Conservation (phyloP, 2,797 vertebrate species). For the Squalus acanthias region DNA sequence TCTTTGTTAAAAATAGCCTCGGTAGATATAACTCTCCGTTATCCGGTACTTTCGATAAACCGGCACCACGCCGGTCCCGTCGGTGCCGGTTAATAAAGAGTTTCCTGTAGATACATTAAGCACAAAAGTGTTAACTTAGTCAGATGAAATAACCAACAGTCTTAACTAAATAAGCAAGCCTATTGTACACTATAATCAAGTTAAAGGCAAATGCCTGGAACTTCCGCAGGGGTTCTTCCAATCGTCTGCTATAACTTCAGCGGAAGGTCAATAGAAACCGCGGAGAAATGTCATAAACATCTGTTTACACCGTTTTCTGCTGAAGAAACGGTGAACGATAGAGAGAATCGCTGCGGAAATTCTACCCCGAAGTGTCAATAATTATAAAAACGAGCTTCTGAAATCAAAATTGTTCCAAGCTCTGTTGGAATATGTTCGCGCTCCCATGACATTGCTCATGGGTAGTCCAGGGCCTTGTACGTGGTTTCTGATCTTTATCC, state of each 20-base stretch:
- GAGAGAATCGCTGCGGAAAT: not conserved
- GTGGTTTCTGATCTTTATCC: not conserved
- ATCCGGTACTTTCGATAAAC: no score
- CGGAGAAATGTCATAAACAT: not conserved
- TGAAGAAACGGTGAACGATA: not conserved
- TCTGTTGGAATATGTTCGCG: not conserved
- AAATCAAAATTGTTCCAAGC: not conserved
- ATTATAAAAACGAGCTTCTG: not conserved
- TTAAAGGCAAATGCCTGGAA: not conserved
- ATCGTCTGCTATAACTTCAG: not conserved
- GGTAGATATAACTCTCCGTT: no score
- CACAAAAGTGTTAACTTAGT: not conserved
- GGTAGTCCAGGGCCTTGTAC: not conserved
- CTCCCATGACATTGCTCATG: not conserved
- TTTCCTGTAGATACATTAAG: not conserved
- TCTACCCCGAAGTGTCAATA: not conserved
- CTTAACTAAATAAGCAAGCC: not conserved
- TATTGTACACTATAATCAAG: not conserved
- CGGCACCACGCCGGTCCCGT: no score
- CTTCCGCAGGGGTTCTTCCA: not conserved
- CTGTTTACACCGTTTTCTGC: not conserved
- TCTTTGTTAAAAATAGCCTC: no score
- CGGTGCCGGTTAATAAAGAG: no score
- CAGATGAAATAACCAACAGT: not conserved
- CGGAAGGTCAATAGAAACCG: not conserved